phyloP scores from a whole-genome alignment of 2,113 vertebrate genomes.

The Leptocoma aspasia region DNA sequence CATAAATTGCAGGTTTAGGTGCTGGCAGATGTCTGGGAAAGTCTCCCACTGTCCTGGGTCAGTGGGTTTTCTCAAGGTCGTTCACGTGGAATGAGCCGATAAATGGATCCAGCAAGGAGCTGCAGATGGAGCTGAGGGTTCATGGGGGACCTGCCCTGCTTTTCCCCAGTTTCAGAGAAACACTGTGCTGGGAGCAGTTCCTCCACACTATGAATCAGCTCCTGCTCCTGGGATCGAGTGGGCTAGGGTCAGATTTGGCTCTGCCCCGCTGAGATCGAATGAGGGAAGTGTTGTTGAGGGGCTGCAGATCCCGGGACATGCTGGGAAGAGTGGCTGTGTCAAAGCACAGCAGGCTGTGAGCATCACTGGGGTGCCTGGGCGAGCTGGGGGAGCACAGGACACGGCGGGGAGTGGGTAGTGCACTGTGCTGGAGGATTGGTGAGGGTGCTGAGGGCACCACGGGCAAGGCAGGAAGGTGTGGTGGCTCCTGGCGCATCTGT shows the following conservation, averaged over 20 bases:
- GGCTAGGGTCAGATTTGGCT: background rate
- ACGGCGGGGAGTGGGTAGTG: fast-evolving
- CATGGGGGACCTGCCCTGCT: constrained; percentile 32
- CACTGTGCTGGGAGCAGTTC: background rate
- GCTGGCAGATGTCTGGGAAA: constrained; percentile 55
- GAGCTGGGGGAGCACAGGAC: background rate
- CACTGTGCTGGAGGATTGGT: fast-evolving
- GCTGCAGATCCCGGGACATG: background rate
- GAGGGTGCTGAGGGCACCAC: background rate
- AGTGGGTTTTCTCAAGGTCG: constrained; percentile 49
- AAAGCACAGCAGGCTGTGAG: background rate
- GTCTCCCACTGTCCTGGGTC: constrained; percentile 37
- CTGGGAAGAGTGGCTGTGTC: background rate
- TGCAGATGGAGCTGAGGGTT: constrained; percentile 48
- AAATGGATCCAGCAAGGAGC: constrained; percentile 8
- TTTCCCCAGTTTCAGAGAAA: background rate
- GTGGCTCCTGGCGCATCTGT: background rate
- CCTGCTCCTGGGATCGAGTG: background rate
- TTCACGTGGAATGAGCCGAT: constrained; percentile 46
- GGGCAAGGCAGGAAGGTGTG: fast-evolving
- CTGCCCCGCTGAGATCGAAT: fast-evolving
- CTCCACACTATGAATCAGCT: background rate
- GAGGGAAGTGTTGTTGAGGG: background rate
- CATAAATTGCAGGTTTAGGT: constrained; percentile 49
- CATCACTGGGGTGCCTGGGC: background rate